These are phyloP conservation scores for Hyposoter didymator DNA, from an alignment of 2,888 invertebrate species.

Conservation along the genomic window DNA sequence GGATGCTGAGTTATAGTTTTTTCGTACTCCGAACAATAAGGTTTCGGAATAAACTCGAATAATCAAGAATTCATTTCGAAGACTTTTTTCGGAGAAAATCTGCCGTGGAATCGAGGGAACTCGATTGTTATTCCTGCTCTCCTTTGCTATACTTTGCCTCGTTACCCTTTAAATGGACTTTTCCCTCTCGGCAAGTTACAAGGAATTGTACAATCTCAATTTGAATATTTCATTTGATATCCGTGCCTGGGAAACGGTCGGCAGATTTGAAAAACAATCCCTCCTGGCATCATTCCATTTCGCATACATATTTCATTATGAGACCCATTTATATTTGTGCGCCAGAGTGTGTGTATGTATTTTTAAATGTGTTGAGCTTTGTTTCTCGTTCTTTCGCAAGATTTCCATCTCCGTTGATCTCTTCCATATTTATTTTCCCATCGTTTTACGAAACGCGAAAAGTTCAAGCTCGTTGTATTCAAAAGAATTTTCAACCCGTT, in stretches of 20 bases:
- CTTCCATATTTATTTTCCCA: constrained; percentile 22
- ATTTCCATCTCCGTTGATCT: neutral
- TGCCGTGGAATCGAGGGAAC: neutral
- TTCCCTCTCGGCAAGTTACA: neutral
- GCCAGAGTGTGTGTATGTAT: neutral
- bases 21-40: neutral
- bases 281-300: constrained; percentile 5
- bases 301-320: neutral
- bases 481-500: constrained; percentile 21
- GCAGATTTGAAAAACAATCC: constrained; percentile 41
- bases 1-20: too few species aligned
- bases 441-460: constrained; percentile 32
- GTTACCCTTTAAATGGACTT: neutral
- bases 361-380: neutral
- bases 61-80: neutral
- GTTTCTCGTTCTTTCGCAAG: neutral
- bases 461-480: constrained; percentile 24
- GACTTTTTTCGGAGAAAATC: neutral
- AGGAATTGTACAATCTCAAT: constrained; percentile 52
- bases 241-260: constrained; percentile 11
- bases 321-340: neutral
- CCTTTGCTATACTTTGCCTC: neutral
- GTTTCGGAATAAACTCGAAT: neutral
- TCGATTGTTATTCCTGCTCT: neutral
- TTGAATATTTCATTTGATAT: constrained; percentile 60